Evolutionary conservation across 2,888 invertebrate species (phyloP), one percentile per base, ranked within the genome.

Genomic region (Hypolimnas misippus): DNA sequence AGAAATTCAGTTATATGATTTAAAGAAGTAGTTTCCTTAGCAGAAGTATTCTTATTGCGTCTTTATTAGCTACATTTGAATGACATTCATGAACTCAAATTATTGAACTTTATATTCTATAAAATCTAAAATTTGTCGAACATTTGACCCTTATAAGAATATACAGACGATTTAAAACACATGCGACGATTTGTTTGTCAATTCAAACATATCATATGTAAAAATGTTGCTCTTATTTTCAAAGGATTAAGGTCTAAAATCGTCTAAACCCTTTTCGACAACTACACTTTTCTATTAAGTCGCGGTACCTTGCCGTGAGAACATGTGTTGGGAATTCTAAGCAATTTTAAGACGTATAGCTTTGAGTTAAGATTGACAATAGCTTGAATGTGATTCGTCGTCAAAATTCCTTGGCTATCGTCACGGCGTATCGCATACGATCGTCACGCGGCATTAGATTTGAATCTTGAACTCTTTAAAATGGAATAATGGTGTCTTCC

Each of bases 401-500:
- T 76, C 74, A 73, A 72, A 77, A 75, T 74, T 79, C 74, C 75
- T 75, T 75, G 71, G 73, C 75, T 69, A 75, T 77, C 75, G 77
- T 82, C 77, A 76, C 73, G 73, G 75, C 76, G 76, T 78, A 80
- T 81, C 76, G 79, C 81, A 76, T 73, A 76, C 78, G 75, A 80
- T 79, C 83, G 87, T 88, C 89, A 87, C 85, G 87, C 83, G 71
- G 82, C 85, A 84, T 86, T 86, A 84, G 85, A 87, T 88, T 84
- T 81, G 82, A 86, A 89, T 89, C 83, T 86, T 82, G 83, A 85
- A 87, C 84, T 84, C 83, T 81, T 84, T 85, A 82, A 85, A 85
- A 80, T 81, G 77, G 75, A 76, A 75, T 86, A 85, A 85, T 82
- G 80, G 78, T 74, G 77, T 82, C 81, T 83, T 81, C 79, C 79